Evolutionary conservation across 2,888 invertebrate species (phyloP), one percentile per base, ranked within the genome.

Genomic region (Chaitophorus viminalis): DNA sequence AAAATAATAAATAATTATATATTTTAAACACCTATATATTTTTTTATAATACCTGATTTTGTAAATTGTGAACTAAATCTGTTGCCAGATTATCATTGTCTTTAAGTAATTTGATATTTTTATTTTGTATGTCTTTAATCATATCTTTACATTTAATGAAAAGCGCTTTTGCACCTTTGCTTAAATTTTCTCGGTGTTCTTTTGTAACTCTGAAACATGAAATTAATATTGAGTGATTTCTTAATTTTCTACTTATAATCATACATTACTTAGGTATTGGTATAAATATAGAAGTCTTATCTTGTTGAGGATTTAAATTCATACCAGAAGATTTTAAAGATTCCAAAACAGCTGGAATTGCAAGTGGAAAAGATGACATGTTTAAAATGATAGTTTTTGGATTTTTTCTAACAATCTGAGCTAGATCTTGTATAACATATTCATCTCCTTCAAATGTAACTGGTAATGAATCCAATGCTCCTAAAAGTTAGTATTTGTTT

Each of bases 241-340:
- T 65, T 39, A 29, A 81, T 75, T 68, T 72, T 21, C 9, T 31
- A 5, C 3, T 25, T 0, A 29, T 25, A n/a, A 25, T 68, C 9
- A 79, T 79, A 72, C 46, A 92, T 93, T 93, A 95, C 95, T 97
- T 98, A 21, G 98, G 97, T 90, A 98, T 94, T 68, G 97, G 96
- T 83, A 99, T 93, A 91, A 94, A 98, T 79, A 99, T 92, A 3
- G 96, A 96, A 1, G 97, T 97, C 36, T 98, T 98, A 91, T 99
- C 98, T 91, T 98, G 97, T 91, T 98, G 98, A 0, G 98, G 97
- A 92, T 97, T 98, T 87, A 98, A 92, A 91, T 97, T 97, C 93
- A 98, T 94, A 18, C 98, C 97, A 89, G 97, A 97, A 68, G 94
- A 94, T 85, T 93, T 92, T 79, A 99, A 93, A 3, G 96, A 94